A percentile compares a stretch with the other conserved stretches of the same genome.
phyloP scores from a whole-genome alignment of 1,140 invertebrate species.

The Magallana ariakensis region DNA sequence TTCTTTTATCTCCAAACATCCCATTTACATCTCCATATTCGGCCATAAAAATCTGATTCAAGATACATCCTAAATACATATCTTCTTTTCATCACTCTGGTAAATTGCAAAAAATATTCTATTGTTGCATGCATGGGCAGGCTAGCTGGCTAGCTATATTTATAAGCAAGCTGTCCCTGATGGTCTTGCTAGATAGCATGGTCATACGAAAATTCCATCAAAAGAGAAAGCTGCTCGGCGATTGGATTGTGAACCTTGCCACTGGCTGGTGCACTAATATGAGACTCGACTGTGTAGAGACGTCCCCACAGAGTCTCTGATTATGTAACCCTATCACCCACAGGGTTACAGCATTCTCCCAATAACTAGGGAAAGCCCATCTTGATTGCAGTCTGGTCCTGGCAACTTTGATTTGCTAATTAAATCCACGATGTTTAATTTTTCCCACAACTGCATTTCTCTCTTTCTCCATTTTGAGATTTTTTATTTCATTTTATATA shows the following conservation, averaged over 20 bases:
- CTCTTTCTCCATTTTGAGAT: background rate
- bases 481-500: constrained; percentile 2
- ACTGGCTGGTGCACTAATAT: background rate
- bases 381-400: background rate
- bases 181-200: background rate
- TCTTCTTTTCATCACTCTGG: background rate
- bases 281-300: background rate
- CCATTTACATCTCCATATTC: background rate
- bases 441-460: background rate
- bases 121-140: background rate
- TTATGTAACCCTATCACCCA: background rate
- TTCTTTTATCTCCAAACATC: constrained; percentile 2
- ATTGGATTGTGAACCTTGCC: background rate
- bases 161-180: background rate
- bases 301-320: background rate
- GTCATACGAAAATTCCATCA: background rate
- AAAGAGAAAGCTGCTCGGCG: background rate
- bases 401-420: constrained; percentile 28
- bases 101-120: background rate
- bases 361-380: background rate
- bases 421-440: background rate
- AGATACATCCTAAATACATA: background rate
- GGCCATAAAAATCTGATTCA: background rate
- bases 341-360: background rate
- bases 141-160: too few species aligned